Evolutionary conservation across 92 coral and sea anemone species (phyloP).

Genomic region (Porites lobata): DNA sequence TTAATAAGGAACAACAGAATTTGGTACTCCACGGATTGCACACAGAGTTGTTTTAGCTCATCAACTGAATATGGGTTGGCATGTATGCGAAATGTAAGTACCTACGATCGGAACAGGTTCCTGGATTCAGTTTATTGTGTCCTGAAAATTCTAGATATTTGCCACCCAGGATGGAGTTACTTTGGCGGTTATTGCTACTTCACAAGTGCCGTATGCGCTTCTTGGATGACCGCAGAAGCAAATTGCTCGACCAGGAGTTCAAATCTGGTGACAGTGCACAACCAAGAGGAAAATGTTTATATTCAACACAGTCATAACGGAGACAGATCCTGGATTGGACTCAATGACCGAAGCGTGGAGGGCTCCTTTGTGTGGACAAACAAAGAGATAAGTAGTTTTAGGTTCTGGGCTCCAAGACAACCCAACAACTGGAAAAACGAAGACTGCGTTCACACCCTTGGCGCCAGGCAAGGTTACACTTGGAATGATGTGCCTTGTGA

Average conservation of each 20-base stretch:
- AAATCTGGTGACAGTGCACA: conserved; percentile 47
- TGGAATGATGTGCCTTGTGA: conserved; percentile 71
- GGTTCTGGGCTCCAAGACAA: conserved; percentile 59
- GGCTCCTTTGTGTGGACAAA: conserved; percentile 65
- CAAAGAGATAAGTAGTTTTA: conserved; percentile 38
- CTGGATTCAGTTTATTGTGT: background rate
- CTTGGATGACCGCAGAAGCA: conserved; percentile 49
- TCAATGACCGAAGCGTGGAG: conserved; percentile 53
- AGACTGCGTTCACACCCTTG: conserved; percentile 74
- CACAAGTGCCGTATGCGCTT: conserved; percentile 32
- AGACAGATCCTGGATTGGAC: conserved; percentile 60
- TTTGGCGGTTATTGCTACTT: conserved; percentile 48
- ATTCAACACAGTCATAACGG: conserved; percentile 55
- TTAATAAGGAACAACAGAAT: no score
- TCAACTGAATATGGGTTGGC: no score
- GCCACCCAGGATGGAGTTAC: conserved; percentile 47
- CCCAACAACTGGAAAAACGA: conserved; percentile 55
- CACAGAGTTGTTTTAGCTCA: no score
- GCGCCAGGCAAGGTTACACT: conserved; percentile 25
- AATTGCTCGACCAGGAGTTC: conserved; percentile 33
- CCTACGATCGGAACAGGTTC: no score
- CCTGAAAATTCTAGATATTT: background rate
- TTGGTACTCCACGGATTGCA: no score
- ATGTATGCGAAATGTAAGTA: no score
- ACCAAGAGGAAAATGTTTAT: conserved; percentile 15